Evolutionary conservation across 37 sponge, comb jelly and placozoan species (phyloP).

Genomic region (Cladorhizidae sp.): DNA sequence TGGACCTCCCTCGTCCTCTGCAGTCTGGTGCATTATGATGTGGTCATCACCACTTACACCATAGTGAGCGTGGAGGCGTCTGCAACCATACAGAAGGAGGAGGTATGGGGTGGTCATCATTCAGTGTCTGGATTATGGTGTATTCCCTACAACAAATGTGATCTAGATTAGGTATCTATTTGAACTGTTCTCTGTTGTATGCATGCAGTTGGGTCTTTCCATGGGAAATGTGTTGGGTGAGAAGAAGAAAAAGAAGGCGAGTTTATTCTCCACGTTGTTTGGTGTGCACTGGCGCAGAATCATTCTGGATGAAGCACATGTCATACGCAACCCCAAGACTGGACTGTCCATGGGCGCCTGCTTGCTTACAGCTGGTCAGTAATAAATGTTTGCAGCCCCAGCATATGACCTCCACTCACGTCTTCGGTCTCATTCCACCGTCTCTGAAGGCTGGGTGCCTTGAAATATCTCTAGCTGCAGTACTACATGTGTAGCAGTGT

Average conservation of each 20-base stretch:
- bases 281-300: conserved; percentile 73
- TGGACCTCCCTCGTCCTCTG: neutral
- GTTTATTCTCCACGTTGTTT: conserved; percentile 41
- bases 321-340: conserved; percentile 71
- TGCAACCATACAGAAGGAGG: conserved; percentile 2
- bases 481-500: too few species aligned
- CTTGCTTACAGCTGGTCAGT: conserved; percentile 54
- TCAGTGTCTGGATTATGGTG: too few species aligned
- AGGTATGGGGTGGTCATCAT: too few species aligned
- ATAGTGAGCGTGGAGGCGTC: conserved; percentile 55
- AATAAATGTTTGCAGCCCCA: too few species aligned
- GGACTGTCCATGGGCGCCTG: conserved; percentile 50
- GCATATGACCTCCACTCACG: too few species aligned
- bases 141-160: too few species aligned
- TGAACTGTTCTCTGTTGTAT: too few species aligned
- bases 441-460: too few species aligned
- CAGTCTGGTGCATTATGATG: conserved; percentile 57
- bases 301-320: conserved; percentile 82
- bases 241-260: conserved; percentile 4
- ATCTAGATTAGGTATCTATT: too few species aligned
- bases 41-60: conserved; percentile 77
- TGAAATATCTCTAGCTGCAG: too few species aligned
- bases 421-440: too few species aligned
- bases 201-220: conserved; percentile 9
- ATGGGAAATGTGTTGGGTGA: too few species aligned